These are phyloP conservation scores for Atrichornis clamosus DNA, from an alignment of 2,113 vertebrate genomes.

Conservation along the genomic window DNA sequence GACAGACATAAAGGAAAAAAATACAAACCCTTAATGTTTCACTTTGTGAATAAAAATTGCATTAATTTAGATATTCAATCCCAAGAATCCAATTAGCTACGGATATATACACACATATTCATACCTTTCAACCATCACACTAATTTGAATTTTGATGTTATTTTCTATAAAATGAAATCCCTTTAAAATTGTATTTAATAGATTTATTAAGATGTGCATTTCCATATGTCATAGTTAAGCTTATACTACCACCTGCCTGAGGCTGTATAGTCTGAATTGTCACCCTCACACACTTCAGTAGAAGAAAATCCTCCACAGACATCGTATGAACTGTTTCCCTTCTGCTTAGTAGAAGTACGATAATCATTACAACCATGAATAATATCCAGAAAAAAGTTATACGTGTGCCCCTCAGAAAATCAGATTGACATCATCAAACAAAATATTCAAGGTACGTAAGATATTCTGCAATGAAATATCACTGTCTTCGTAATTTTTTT, in stretches of 20 bases:
- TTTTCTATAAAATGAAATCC: constrained; percentile 29
- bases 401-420: background rate
- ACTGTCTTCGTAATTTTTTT: background rate
- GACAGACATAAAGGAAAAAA: background rate
- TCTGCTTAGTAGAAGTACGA: background rate
- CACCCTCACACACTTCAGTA: background rate
- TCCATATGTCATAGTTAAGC: constrained; percentile 26
- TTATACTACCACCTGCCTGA: constrained; percentile 43
- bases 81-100: constrained; percentile 39
- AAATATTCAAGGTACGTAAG: background rate
- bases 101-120: constrained; percentile 26
- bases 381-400: background rate
- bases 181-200: constrained; percentile 2
- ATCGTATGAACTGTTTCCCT: background rate
- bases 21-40: background rate
- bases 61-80: constrained; percentile 35
- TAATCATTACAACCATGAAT: background rate
- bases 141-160: constrained; percentile 10
- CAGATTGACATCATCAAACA: background rate
- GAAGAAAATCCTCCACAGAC: background rate
- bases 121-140: constrained; percentile 15
- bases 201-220: constrained; percentile 16
- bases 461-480: background rate
- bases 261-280: constrained; percentile 29
- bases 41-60: constrained; percentile 20